Evolutionary conservation across 2,797 vertebrate genomes (phyloP), one percentile per base, ranked within the genome.

Genomic region (Peromyscus aztecus): DNA sequence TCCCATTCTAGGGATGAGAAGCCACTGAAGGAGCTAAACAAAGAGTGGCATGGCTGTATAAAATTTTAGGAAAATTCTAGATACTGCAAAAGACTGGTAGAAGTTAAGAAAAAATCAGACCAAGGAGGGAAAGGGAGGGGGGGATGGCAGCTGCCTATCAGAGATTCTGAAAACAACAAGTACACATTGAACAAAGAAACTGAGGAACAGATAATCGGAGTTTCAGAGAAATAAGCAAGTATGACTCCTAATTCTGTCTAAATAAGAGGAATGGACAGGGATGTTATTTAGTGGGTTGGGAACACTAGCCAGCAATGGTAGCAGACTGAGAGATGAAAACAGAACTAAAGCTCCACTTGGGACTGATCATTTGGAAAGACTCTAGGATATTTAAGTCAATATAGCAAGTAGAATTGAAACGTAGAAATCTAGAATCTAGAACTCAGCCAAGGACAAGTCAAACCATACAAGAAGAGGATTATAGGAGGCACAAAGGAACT

Each of bases 351-450:
- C 55, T 89, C 69, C 71, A 78, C 13, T 27, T 31, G 65, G n/a
- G 34, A 52, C 37, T 84, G 23, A 31, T 69, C 40, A 71, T 73
- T 40, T 55, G 46, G 43, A 92, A 82, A 34, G 29, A 46, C 75
- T 55, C 46, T 40, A 7, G 46, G 40, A 87, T 11, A 57, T 13
- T 81, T 52, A 92, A 83, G 61, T 76, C 75, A 96, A 96, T 57
- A 71, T 27, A 69, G 17, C 83, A 94, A 78, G 10, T 4, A 93
- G 78, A 73, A 49, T 0, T 52, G 80, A 31, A 84, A 84, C 19
- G 2, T 31, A 77, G 43, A 29, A 75, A 59, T 61, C 77, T 24
- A 29, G 27, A 84, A 31, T 69, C 84, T 67, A 84, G 81, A 88
- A 78, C 24, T 43, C 55, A 49, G n/a, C 27, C 9, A 4, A 59